These are phyloP conservation scores for Chaetophractus vellerosus DNA, from an alignment of 2,797 vertebrate genomes.

Conservation along the genomic window DNA sequence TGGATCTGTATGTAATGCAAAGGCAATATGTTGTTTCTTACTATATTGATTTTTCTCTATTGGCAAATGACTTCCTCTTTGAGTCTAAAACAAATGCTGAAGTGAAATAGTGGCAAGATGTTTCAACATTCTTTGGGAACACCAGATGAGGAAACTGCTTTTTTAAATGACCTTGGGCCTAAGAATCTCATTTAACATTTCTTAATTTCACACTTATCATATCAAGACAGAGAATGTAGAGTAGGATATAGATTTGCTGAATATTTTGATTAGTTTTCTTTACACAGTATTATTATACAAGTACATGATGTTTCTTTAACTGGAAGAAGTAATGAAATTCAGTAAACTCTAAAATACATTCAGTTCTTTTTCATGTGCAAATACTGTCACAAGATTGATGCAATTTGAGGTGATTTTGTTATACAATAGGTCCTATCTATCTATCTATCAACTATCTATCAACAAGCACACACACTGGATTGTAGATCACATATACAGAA, in stretches of 20 bases:
- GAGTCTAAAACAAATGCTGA: slow-evolving; percentile 1
- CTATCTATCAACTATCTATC: background rate
- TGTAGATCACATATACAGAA: background rate
- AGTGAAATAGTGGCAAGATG: background rate
- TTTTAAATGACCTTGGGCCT: background rate
- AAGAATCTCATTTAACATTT: background rate
- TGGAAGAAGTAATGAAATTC: background rate
- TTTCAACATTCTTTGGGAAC: background rate
- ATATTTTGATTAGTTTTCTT: slow-evolving; percentile 43
- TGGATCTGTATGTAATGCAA: background rate
- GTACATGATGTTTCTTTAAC: slow-evolving; percentile 13
- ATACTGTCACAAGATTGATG: slow-evolving; percentile 15
- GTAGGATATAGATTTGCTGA: background rate
- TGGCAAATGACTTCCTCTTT: background rate
- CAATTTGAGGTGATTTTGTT: background rate
- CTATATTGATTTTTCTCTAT: background rate
- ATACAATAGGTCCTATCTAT: background rate
- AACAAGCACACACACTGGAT: background rate
- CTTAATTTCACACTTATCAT: slow-evolving; percentile 24
- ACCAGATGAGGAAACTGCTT: background rate
- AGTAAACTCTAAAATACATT: background rate
- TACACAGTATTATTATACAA: background rate
- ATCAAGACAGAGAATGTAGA: background rate
- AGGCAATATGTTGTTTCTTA: background rate
- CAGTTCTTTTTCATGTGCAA: background rate